Percentiles rank a stretch among this genome's conserved stretches.
Conservation (phyloP, 2,113 vertebrate genomes). For the Sinocyclocheilus grahami region DNA sequence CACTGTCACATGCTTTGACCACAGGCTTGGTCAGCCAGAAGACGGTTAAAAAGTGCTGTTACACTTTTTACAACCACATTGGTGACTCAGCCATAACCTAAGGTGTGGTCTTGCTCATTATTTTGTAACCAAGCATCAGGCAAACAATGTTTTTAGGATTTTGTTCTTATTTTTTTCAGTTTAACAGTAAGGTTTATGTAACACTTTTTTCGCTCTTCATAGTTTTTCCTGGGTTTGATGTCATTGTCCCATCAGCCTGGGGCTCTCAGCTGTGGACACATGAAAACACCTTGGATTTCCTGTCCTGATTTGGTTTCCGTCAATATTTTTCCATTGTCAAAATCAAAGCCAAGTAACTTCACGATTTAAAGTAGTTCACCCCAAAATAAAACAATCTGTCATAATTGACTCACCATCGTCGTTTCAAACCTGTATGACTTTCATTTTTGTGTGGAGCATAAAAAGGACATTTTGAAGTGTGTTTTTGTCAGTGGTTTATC, state of each 20-base stretch:
- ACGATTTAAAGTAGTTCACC: neutral
- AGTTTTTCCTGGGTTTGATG: neutral
- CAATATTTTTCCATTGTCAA: constrained; percentile 9
- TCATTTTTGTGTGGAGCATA: neutral
- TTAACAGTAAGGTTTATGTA: neutral
- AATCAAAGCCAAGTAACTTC: neutral
- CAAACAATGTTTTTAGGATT: neutral
- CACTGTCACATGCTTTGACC: constrained; percentile 5
- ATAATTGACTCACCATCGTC: neutral
- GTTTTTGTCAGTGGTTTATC: too few relatives aligned
- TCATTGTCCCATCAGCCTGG: neutral
- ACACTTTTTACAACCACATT: neutral
- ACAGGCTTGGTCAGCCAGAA: neutral
- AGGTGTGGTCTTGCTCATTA: neutral
- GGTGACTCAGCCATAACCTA: neutral
- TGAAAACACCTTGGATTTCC: constrained; percentile 50
- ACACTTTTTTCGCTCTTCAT: neutral
- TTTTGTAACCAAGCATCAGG: neutral
- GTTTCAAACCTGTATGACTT: neutral
- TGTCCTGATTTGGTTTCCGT: constrained; percentile 40
- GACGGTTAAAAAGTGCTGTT: neutral
- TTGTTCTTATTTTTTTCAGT: neutral
- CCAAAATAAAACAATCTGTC: neutral
- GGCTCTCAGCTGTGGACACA: neutral
- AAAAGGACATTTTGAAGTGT: neutral